Conservation (phyloP, 2,797 vertebrate genomes). For the Pipistrellus pipistrellus region DNA sequence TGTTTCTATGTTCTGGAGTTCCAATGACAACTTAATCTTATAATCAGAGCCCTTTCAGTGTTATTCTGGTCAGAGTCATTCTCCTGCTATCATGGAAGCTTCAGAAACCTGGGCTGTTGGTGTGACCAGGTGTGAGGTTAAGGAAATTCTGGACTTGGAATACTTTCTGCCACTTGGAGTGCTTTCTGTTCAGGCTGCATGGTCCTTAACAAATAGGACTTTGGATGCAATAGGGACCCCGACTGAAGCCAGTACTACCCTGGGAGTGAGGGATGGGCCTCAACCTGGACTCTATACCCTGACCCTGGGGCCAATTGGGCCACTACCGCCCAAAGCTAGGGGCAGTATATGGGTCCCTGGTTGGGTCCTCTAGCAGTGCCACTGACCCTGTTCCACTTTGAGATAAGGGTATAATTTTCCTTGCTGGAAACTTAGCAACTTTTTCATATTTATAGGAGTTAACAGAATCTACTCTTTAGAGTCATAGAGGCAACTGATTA, state of each 20-base stretch:
- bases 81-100: background rate
- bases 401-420: accelerated
- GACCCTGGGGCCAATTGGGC: background rate
- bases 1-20: background rate
- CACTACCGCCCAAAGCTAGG: accelerated
- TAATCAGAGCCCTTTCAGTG: background rate
- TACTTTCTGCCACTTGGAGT: too few species aligned
- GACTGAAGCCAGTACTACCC: accelerated
- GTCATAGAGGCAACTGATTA: constrained; percentile 17
- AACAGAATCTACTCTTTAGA: constrained; percentile 14
- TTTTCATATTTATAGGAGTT: background rate
- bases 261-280: background rate
- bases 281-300: accelerated
- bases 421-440: background rate
- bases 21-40: background rate
- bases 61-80: background rate
- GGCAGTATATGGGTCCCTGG: background rate
- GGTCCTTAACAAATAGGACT: background rate
- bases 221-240: accelerated
- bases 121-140: background rate
- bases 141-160: accelerated
- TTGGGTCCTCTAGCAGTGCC: too few species aligned
- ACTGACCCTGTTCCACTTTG: background rate
- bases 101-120: too few species aligned
- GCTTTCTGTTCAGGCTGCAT: too few species aligned